A percentile compares a stretch with the other conserved stretches of the same genome.
phyloP scores from a whole-genome alignment of 2,797 vertebrate genomes.

The Sitta carolinensis region DNA sequence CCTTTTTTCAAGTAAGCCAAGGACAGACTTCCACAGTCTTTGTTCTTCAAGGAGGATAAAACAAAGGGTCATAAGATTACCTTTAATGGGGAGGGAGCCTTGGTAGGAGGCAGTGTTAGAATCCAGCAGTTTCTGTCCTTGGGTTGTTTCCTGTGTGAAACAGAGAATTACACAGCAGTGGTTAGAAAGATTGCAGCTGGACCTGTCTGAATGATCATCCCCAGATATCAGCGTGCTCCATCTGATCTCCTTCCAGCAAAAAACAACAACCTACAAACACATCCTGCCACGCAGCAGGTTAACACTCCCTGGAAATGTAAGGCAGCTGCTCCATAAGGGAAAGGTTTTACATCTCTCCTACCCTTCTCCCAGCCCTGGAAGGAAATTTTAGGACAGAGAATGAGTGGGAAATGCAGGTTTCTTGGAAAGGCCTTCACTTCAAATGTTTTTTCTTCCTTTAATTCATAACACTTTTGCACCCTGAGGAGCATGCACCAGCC shows the following conservation, averaged over 20 bases:
- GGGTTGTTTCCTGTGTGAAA: background rate
- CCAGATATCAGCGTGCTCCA: background rate
- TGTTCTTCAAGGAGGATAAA: background rate
- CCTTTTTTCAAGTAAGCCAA: background rate
- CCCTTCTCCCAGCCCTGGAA: background rate
- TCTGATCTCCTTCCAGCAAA: background rate
- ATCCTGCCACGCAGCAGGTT: background rate
- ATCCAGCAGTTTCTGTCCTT: background rate
- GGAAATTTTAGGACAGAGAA: background rate
- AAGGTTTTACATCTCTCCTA: background rate
- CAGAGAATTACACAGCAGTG: background rate
- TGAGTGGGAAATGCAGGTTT: background rate
- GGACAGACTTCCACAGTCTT: background rate
- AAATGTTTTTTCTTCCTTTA: background rate
- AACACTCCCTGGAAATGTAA: background rate
- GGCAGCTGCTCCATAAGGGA: background rate
- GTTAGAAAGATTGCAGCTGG: background rate
- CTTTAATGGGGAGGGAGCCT: background rate
- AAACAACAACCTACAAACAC: background rate
- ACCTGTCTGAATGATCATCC: background rate
- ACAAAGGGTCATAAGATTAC: background rate
- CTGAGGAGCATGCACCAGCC: background rate
- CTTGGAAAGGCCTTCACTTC: background rate
- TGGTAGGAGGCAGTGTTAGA: background rate
- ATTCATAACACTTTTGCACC: accelerated